Percentiles rank a stretch among this genome's conserved stretches.
phyloP scores from a whole-genome alignment of 2,797 vertebrate species.

The Darevskia mixta region DNA sequence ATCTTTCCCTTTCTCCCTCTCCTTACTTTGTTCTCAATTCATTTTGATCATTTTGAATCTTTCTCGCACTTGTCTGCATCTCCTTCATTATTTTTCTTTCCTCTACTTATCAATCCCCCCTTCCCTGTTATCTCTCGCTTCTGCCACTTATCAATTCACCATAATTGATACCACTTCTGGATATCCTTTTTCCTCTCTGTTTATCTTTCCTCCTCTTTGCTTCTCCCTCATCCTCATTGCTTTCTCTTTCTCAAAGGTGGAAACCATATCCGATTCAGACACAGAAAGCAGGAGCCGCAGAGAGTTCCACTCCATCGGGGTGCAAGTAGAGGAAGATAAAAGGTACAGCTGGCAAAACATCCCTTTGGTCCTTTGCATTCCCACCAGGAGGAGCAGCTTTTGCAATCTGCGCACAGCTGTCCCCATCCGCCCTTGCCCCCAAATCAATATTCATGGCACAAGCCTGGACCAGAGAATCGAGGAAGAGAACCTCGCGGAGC shows the following conservation, averaged over 20 bases:
- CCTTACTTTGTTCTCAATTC: neutral
- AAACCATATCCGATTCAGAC: slow-evolving; percentile 95
- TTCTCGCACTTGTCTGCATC: neutral
- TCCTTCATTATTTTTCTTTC: neutral
- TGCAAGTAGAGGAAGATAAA: slow-evolving; percentile 98
- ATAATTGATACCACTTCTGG: neutral
- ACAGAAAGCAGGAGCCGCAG: slow-evolving; percentile 91
- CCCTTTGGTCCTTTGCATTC: neutral
- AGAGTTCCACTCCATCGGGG: slow-evolving; percentile 96
- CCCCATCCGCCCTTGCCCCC: neutral
- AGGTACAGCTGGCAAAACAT: slow-evolving; percentile 78
- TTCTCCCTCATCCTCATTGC: neutral
- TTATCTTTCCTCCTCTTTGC: neutral
- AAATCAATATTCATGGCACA: slow-evolving; percentile 7
- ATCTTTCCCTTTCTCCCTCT: neutral
- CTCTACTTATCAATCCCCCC: neutral
- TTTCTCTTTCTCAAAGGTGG: slow-evolving; percentile 74
- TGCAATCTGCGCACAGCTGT: neutral
- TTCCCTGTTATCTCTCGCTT: neutral
- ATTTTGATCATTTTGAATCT: neutral
- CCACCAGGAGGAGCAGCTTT: rapidly evolving
- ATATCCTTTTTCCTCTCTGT: neutral
- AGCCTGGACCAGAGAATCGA: neutral
- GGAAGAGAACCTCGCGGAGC: neutral
- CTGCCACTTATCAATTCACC: neutral